Evolutionary conservation across 2,113 vertebrate genomes (phyloP).

Genomic region (Anthoscopus minutus): DNA sequence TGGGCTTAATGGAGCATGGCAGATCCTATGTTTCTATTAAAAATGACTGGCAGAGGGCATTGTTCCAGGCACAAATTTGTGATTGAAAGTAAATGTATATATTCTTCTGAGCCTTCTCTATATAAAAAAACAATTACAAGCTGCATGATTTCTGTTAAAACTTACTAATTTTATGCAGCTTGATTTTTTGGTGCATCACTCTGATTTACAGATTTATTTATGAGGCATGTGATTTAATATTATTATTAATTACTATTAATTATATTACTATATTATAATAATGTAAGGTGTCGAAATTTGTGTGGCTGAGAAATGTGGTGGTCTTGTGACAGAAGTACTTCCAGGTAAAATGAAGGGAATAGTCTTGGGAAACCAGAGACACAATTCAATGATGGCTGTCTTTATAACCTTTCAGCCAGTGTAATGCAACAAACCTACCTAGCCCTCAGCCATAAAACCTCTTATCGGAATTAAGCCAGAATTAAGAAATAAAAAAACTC

Average conservation of each 20-base stretch:
- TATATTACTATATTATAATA: not conserved
- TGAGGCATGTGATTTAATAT: not conserved
- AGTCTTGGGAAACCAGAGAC: not conserved
- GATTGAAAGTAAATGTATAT: not conserved
- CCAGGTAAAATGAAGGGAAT: not conserved
- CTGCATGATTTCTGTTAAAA: not conserved
- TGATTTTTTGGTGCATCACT: not conserved
- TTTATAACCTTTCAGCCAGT: not conserved
- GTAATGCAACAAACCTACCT: not conserved
- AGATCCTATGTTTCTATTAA: conserved; percentile 12
- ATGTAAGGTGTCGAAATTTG: not conserved
- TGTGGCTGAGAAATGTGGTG: not conserved
- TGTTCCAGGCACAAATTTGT: not conserved
- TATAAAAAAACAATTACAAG: not conserved
- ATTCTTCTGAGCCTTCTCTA: not conserved
- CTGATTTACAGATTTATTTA: not conserved
- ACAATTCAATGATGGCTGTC: not conserved
- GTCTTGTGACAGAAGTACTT: not conserved
- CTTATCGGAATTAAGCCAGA: not conserved
- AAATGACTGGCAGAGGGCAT: not conserved
- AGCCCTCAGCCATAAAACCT: not conserved
- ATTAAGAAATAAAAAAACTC: not conserved
- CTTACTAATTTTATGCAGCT: not conserved
- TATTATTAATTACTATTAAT: not conserved
- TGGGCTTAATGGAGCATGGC: conserved; percentile 5